Conservation (phyloP, 2,113 vertebrate species). For the Abramis brama region DNA sequence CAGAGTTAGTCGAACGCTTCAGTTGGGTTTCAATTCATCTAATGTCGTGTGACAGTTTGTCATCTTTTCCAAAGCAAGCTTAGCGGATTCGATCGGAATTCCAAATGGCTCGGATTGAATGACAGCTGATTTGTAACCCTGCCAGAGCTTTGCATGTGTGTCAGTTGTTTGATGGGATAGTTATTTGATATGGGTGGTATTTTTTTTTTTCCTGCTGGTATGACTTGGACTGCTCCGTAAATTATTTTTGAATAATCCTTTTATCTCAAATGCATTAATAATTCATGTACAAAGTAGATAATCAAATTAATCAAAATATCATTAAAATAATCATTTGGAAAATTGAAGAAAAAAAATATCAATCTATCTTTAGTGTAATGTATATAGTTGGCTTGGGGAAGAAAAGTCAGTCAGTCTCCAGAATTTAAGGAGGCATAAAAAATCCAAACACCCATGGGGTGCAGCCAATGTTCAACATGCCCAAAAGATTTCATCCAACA, state of each 20-base stretch:
- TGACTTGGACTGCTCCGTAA: neutral
- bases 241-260: neutral
- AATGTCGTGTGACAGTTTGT: conserved; percentile 40
- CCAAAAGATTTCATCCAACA: conserved; percentile 55
- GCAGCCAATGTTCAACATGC: conserved; percentile 59
- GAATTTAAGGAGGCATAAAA: conserved; percentile 32
- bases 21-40: conserved; percentile 47
- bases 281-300: neutral
- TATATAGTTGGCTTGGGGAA: neutral
- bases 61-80: conserved; percentile 51
- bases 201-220: neutral
- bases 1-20: conserved; percentile 42
- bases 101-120: conserved; percentile 45
- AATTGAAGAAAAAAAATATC: neutral
- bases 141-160: conserved; percentile 40
- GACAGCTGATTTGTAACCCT: conserved; percentile 22
- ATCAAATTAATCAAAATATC: neutral
- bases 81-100: conserved; percentile 26
- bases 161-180: conserved; percentile 5
- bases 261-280: neutral
- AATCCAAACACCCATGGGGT: conserved; percentile 37
- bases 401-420: neutral
- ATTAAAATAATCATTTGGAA: neutral
- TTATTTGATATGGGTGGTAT: conserved; percentile 29
- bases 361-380: no score